Evolutionary conservation across 2,113 vertebrate species (phyloP).

Genomic region (Chelonoidis abingdonii): DNA sequence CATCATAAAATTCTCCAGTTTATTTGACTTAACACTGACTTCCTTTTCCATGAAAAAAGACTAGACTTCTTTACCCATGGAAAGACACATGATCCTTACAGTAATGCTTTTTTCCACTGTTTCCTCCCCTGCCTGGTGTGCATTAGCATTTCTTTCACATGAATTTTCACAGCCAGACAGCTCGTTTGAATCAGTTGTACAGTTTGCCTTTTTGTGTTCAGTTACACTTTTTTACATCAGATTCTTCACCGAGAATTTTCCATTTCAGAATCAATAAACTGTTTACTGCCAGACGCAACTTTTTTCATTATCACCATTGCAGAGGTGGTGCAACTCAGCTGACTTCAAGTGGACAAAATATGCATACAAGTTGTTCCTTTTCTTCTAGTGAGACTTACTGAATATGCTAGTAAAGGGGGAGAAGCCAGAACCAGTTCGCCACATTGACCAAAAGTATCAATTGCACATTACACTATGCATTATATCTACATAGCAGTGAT

Average conservation of each 20-base stretch:
- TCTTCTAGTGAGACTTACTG: neutral
- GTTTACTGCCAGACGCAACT: slow-evolving; percentile 1
- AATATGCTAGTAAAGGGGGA: neutral
- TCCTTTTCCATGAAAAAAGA: neutral
- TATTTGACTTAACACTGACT: neutral
- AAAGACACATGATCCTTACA: neutral
- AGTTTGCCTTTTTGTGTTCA: slow-evolving; percentile 49
- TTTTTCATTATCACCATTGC: neutral
- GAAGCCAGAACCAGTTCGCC: neutral
- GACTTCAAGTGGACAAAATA: neutral
- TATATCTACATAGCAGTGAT: neutral
- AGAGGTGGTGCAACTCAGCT: neutral
- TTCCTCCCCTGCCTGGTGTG: slow-evolving; percentile 7
- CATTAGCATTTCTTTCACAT: slow-evolving; percentile 51
- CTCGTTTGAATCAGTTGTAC: slow-evolving; percentile 27
- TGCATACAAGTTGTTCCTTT: neutral
- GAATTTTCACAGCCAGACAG: slow-evolving; percentile 25
- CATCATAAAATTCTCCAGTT: neutral
- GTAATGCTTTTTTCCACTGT: neutral
- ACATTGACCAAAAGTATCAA: neutral
- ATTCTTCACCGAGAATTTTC: slow-evolving; percentile 50
- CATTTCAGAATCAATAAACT: slow-evolving; percentile 49
- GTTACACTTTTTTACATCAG: slow-evolving; percentile 51
- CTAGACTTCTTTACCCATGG: rapidly evolving
- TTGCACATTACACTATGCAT: neutral